Evolutionary conservation across 1,140 invertebrate species (phyloP).

Genomic region (Ctenoplectra terminalis): DNA sequence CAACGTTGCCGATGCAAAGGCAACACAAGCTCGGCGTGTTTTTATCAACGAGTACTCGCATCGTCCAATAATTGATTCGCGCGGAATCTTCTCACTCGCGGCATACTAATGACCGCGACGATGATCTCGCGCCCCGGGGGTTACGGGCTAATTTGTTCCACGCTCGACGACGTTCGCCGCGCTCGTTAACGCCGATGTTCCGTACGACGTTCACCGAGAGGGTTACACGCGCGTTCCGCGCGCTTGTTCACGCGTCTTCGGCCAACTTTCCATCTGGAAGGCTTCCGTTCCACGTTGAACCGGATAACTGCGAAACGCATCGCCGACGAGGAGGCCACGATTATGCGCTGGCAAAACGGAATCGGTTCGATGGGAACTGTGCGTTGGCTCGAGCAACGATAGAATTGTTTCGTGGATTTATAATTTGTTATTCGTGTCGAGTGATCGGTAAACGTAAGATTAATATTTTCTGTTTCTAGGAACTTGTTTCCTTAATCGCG

Average conservation of each 20-base stretch:
- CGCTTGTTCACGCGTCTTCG: slow-evolving; percentile 14
- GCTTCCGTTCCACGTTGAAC: slow-evolving; percentile 29
- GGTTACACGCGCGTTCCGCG: background rate
- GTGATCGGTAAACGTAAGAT: too few relatives aligned
- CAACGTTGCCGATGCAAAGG: slow-evolving; percentile 53
- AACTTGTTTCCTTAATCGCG: too few relatives aligned
- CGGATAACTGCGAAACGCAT: slow-evolving; percentile 25
- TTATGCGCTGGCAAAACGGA: background rate
- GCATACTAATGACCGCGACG: slow-evolving; percentile 47
- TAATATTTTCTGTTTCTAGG: too few relatives aligned
- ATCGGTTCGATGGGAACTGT: slow-evolving; percentile 21
- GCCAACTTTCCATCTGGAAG: slow-evolving; percentile 28
- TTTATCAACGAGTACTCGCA: slow-evolving; percentile 1
- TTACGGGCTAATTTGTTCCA: slow-evolving; percentile 38
- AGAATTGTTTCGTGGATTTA: too few relatives aligned
- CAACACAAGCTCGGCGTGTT: slow-evolving; percentile 6
- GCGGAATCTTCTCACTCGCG: slow-evolving; percentile 32
- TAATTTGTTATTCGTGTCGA: too few relatives aligned
- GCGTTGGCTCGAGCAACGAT: background rate
- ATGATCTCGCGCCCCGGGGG: slow-evolving; percentile 39
- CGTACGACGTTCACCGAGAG: background rate
- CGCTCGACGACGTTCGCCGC: slow-evolving; percentile 46
- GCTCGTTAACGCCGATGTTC: slow-evolving; percentile 33
- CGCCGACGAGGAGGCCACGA: slow-evolving; percentile 7
- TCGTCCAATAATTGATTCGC: slow-evolving; percentile 49